Evolutionary conservation across 2,888 invertebrate species (phyloP).

Genomic region (Strigamia crassipes): DNA sequence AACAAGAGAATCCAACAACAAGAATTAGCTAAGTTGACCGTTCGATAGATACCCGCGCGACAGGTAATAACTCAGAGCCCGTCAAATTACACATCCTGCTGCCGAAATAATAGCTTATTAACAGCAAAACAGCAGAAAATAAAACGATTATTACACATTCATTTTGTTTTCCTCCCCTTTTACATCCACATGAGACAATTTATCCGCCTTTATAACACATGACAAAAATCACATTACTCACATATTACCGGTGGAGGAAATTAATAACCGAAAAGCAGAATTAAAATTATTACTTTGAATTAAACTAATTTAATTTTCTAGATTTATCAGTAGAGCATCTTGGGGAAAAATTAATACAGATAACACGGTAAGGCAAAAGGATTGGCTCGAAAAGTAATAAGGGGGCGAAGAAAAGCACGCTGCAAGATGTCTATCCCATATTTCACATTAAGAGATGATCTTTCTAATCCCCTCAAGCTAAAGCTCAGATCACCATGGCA

Average conservation of each 20-base stretch:
- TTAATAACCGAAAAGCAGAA: too few relatives aligned
- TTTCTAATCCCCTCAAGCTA: constrained; percentile 27
- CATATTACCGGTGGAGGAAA: not conserved
- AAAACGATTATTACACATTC: constrained; percentile 14
- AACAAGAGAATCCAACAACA: not conserved
- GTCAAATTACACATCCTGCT: constrained; percentile 30
- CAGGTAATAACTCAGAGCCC: constrained; percentile 23
- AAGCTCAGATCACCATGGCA: constrained; percentile 13
- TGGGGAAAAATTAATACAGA: not conserved
- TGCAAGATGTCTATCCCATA: not conserved
- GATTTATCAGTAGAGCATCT: not conserved
- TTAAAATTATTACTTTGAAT: not conserved
- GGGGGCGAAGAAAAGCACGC: not conserved
- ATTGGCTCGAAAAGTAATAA: constrained; percentile 17
- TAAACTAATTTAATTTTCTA: not conserved
- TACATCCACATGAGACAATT: not conserved
- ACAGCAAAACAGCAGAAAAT: constrained; percentile 19
- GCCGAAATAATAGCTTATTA: constrained; percentile 8
- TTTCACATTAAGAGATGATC: constrained; percentile 35
- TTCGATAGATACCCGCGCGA: constrained; percentile 17
- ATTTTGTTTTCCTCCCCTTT: constrained; percentile 23
- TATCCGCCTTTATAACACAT: not conserved
- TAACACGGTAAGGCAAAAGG: not conserved
- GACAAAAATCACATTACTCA: not conserved
- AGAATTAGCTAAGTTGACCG: not conserved